Conservation (phyloP, 1,140 invertebrate species). For the Schlechtendalia chinensis region DNA sequence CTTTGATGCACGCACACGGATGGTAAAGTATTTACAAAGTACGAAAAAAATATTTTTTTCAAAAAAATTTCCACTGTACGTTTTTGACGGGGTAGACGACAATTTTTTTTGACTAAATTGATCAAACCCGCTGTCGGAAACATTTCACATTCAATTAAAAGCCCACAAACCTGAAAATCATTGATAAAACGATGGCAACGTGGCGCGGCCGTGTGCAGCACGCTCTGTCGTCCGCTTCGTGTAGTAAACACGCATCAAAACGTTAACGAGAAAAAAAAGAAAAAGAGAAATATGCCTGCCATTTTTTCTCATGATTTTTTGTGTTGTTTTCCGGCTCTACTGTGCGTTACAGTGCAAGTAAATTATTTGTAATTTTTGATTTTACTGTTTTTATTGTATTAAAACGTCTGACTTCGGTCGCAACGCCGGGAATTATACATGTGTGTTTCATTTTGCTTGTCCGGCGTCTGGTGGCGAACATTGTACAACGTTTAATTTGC, state of each 20-base stretch:
- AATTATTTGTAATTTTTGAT: background rate
- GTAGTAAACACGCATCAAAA: background rate
- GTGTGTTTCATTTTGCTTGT: background rate
- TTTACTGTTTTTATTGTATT: background rate
- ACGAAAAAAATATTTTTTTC: no score
- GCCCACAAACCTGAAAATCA: no score
- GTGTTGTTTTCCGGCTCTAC: constrained; percentile 29
- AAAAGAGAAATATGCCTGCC: constrained; percentile 9
- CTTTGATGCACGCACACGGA: background rate
- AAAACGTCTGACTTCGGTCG: background rate
- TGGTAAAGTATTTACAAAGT: no score
- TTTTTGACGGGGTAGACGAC: no score
- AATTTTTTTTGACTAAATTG: no score
- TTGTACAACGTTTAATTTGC: background rate
- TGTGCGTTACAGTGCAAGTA: constrained; percentile 27
- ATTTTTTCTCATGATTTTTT: constrained; percentile 11
- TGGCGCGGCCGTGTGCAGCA: background rate
- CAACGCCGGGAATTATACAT: background rate
- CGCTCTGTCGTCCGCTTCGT: constrained; percentile 14
- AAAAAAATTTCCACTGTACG: no score
- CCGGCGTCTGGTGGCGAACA: no score
- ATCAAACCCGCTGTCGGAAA: background rate
- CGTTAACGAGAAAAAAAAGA: constrained; percentile 9
- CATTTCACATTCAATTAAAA: background rate
- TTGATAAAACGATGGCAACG: constrained; percentile 38